Conservation (phyloP, 2,797 vertebrate species). For the Mionectes olivaceus region DNA sequence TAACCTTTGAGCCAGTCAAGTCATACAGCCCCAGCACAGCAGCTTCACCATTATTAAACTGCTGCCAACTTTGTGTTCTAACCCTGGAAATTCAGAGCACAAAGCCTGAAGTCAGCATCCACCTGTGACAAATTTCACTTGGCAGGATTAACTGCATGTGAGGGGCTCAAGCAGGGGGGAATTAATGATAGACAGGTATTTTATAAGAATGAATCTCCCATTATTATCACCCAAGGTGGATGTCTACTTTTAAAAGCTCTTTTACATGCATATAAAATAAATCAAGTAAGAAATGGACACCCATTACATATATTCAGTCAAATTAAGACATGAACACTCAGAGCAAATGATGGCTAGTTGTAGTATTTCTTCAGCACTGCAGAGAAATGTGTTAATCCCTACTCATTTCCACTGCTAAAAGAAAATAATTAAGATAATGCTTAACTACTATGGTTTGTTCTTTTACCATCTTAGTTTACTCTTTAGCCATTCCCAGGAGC, state of each 20-base stretch:
- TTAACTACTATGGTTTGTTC: slow-evolving; percentile 28
- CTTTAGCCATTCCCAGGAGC: not conserved
- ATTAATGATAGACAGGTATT: not conserved
- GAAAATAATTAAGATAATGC: not conserved
- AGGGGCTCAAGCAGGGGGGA: not conserved
- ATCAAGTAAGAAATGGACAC: slow-evolving; percentile 3
- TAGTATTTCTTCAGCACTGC: slow-evolving; percentile 17
- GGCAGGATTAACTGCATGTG: not conserved
- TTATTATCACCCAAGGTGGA: not conserved
- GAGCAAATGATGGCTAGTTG: not conserved
- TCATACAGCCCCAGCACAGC: not conserved
- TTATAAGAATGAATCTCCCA: not conserved
- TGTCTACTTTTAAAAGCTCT: not conserved
- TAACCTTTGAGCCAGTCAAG: not conserved
- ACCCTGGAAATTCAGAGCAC: slow-evolving; percentile 3
- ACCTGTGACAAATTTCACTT: not conserved
- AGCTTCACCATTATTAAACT: not conserved
- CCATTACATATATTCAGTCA: slow-evolving; percentile 12
- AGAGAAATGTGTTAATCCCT: slow-evolving; percentile 22
- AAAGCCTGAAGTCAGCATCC: not conserved
- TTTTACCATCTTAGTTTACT: slow-evolving; percentile 11
- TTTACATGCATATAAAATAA: slow-evolving; percentile 12
- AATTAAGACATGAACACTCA: slow-evolving; percentile 7
- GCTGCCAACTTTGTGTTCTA: not conserved
- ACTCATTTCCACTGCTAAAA: not conserved